Percentiles rank a stretch among this genome's conserved stretches.
phyloP scores from a whole-genome alignment of 2,113 vertebrate genomes.

The Zonotrichia leucophrys region DNA sequence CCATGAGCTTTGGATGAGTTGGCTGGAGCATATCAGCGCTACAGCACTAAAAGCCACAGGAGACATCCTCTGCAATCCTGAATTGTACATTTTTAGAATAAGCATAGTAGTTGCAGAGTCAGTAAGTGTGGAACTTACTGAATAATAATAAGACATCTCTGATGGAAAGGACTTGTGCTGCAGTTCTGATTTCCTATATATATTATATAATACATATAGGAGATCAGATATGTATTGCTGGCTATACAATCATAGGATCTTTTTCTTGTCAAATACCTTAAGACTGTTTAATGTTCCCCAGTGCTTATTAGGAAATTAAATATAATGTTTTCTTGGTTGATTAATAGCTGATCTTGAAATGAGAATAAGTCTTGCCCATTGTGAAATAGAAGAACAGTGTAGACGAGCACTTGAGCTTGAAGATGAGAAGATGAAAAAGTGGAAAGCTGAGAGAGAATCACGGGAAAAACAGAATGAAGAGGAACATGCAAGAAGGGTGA shows the following conservation, averaged over 20 bases:
- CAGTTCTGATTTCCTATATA: neutral
- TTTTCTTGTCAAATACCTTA: neutral
- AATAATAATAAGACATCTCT: neutral
- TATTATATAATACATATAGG: neutral
- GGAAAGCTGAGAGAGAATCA: conserved; percentile 61
- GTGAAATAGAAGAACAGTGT: conserved; percentile 73
- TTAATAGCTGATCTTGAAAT: conserved; percentile 61
- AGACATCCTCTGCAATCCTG: neutral
- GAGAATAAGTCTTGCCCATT: conserved; percentile 51
- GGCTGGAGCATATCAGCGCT: neutral
- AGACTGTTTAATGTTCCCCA: neutral
- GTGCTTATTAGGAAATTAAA: neutral
- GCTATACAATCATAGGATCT: neutral
- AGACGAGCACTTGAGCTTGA: conserved; percentile 68
- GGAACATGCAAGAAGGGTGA: conserved; percentile 63
- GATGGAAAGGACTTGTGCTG: neutral
- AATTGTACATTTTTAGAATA: neutral
- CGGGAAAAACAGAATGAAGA: conserved; percentile 64
- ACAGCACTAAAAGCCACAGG: neutral
- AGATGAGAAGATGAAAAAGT: conserved; percentile 45
- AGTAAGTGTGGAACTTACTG: neutral
- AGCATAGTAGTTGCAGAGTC: neutral
- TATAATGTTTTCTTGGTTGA: neutral
- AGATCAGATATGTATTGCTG: neutral
- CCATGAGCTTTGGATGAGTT: neutral